These are phyloP conservation scores for Holotrichia oblita DNA, from an alignment of 1,140 invertebrate genomes.

Conservation along the genomic window DNA sequence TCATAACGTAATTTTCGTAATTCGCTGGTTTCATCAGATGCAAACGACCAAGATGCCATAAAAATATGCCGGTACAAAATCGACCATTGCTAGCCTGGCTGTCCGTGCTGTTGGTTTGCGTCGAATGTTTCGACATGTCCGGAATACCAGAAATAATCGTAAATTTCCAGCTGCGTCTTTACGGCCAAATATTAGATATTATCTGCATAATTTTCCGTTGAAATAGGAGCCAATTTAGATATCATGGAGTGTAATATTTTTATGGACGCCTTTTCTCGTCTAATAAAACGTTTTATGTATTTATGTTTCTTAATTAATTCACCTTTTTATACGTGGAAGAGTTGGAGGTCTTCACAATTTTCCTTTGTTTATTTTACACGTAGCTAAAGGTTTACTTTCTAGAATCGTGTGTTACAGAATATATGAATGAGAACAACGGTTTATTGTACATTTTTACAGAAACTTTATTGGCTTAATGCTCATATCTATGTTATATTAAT, in stretches of 20 bases:
- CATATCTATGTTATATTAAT: no score
- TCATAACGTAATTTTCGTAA: not conserved
- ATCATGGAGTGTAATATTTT: slow-evolving; percentile 21
- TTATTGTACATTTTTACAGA: no score
- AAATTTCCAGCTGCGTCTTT: slow-evolving; percentile 16
- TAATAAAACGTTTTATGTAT: slow-evolving; percentile 21
- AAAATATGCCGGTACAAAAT: not conserved
- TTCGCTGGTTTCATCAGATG: slow-evolving; percentile 19
- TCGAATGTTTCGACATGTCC: slow-evolving; percentile 16
- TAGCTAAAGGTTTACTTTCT: no score
- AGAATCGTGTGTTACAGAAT: no score
- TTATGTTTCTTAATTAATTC: slow-evolving; percentile 21
- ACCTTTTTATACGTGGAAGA: not conserved
- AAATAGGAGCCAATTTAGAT: slow-evolving; percentile 20
- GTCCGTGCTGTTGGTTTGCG: not conserved
- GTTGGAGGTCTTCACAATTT: not conserved
- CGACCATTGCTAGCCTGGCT: not conserved
- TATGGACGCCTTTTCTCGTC: slow-evolving; percentile 19
- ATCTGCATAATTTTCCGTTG: slow-evolving; percentile 20
- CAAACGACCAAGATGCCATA: not conserved
- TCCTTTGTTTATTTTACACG: not conserved
- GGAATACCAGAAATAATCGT: slow-evolving; percentile 17
- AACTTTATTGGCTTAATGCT: no score
- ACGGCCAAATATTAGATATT: slow-evolving; percentile 17
- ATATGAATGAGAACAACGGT: no score